Percentiles rank a stretch among this genome's conserved stretches.
Conservation (phyloP, 2,113 vertebrate genomes). For the Gymnocephalus cernua region DNA sequence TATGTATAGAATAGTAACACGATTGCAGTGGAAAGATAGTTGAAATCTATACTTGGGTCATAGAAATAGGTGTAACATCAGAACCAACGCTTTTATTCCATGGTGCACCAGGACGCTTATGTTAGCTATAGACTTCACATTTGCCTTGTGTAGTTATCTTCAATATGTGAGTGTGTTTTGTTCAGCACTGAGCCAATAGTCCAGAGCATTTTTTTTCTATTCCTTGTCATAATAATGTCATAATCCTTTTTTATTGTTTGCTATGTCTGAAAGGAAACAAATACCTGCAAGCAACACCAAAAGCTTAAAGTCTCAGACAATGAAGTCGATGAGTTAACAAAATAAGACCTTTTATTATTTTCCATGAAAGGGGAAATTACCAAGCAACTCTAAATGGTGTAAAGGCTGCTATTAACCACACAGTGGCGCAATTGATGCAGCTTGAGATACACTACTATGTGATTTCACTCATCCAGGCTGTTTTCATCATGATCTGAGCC, state of each 20-base stretch:
- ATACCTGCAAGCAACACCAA: not conserved
- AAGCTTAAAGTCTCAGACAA: not conserved
- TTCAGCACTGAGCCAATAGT: not conserved
- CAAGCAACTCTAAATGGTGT: not conserved
- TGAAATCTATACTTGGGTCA: no score
- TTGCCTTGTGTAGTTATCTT: no score
- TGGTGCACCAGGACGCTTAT: no score
- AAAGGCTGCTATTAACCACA: slow-evolving; percentile 54
- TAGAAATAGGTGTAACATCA: no score
- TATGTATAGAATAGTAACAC: no score
- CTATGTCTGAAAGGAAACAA: not conserved
- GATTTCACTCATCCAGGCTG: slow-evolving; percentile 23
- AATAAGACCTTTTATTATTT: slow-evolving; percentile 7
- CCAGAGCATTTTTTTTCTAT: not conserved
- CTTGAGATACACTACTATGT: slow-evolving; percentile 21
- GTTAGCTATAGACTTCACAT: no score
- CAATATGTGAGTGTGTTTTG: not conserved
- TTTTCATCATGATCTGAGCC: slow-evolving; percentile 33
- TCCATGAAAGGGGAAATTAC: not conserved
- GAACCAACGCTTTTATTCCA: no score
- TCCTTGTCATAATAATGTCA: not conserved
- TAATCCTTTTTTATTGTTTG: not conserved
- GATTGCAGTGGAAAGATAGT: no score
- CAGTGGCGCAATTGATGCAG: slow-evolving; percentile 64
- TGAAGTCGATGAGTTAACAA: not conserved